A percentile compares a stretch with the other conserved stretches of the same genome.
Conservation (phyloP, 2,113 vertebrate species). For the Corythornis madagascariensis region DNA sequence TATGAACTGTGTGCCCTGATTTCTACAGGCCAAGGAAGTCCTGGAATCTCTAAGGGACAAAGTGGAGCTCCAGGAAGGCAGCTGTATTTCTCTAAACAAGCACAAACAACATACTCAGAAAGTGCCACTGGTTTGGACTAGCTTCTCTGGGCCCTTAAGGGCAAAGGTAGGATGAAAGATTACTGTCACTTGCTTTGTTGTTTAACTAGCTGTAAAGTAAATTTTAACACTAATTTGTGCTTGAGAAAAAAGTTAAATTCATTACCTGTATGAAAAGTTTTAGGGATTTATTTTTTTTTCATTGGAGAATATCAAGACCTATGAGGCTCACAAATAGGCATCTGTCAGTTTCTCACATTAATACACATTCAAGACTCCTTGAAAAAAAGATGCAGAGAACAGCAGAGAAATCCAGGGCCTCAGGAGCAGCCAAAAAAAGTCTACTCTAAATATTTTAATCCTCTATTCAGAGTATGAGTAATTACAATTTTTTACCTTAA, state of each 20-base stretch:
- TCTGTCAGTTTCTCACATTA: background rate
- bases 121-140: background rate
- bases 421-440: background rate
- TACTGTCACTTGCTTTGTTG: background rate
- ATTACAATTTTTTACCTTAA: background rate
- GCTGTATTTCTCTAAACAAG: background rate
- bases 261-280: background rate
- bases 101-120: fast-evolving
- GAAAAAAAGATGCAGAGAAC: background rate
- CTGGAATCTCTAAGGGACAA: background rate
- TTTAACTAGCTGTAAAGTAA: background rate
- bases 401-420: background rate
- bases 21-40: background rate
- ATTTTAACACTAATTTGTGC: background rate
- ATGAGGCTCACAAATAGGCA: background rate
- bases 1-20: background rate
- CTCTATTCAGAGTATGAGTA: background rate
- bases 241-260: background rate
- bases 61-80: background rate
- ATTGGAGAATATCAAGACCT: background rate
- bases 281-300: background rate
- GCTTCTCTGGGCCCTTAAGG: background rate
- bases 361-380: background rate
- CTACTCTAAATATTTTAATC: background rate
- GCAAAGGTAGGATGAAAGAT: background rate